Conservation (phyloP, 2,113 vertebrate genomes). For the Dasyprocta punctata region DNA sequence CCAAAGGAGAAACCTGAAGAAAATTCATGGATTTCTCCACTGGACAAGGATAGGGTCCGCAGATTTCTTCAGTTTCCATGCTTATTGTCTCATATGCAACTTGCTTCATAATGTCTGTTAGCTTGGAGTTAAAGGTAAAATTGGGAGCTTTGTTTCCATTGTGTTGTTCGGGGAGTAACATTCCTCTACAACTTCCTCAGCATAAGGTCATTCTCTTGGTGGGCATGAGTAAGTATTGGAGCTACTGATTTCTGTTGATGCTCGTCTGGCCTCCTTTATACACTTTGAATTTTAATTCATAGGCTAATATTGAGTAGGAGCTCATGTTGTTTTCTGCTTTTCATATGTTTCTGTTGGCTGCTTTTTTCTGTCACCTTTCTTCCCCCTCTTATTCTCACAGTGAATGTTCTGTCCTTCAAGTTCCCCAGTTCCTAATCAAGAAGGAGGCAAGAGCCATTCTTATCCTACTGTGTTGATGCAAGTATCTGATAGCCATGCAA, state of each 20-base stretch:
- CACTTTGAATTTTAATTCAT: not conserved
- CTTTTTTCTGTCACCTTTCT: not conserved
- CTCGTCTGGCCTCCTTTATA: not conserved
- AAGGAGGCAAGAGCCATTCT: not conserved
- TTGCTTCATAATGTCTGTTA: not conserved
- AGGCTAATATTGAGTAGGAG: not conserved
- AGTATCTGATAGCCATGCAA: not conserved
- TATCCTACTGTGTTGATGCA: not conserved
- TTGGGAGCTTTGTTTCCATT: not conserved
- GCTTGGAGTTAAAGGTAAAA: not conserved
- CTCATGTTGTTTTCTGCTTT: not conserved
- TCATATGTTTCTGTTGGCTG: not conserved
- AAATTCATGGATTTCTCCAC: not conserved
- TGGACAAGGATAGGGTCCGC: not conserved
- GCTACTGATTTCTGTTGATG: too few relatives aligned
- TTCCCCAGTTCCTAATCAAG: not conserved
- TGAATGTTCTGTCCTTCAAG: not conserved
- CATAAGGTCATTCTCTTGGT: not conserved
- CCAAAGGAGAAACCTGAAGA: not conserved
- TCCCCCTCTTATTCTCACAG: not conserved
- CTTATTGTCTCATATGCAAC: not conserved
- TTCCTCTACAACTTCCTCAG: not conserved
- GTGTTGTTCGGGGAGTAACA: not conserved
- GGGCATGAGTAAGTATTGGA: too few relatives aligned
- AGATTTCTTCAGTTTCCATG: rapidly evolving